Base-by-base conservation (phyloP, 35 echinoderm and acorn worm species). In the Lytechinus pictus region DNA sequence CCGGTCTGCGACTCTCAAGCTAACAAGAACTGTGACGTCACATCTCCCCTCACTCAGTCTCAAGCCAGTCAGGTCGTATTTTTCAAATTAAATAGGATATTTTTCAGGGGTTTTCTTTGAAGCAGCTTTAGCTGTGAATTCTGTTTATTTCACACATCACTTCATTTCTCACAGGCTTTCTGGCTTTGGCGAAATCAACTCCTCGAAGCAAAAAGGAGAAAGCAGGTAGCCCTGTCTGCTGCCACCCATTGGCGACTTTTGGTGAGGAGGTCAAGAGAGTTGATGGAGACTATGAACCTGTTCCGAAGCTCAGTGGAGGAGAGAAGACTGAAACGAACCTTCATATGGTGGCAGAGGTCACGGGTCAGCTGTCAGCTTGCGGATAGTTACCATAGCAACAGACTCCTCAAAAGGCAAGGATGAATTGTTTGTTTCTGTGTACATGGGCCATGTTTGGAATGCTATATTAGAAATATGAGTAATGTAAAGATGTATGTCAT, bases 231-330 rank as follows among this genome's bases (percentile, higher is more conserved):
- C 16, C 29, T 90, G 88, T 52, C 52, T 90, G 88, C 88, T 90
- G 88, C 88, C 88, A 90, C 88, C 88, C 28, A 90, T 4, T 90
- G 88, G 88, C 88, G 88, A 90, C 88, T 52, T 54, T 19, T 90
- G 27, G 88, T 90, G 10, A 90, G 88, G 88, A 90, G 88, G 27
- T 90, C 88, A 90, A 44, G n/a, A 33, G 27, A 90, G 27, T 44
- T 90, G 88, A 54, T 12, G 3, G 88, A 90, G 52, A 54, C 5
- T 44, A 44, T 52, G 28, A 54, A 12, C 16, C 9, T 90, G 10
- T 90, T 90, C 28, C 14, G 2, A 33, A 6, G 10, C 1, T 52
- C 88, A 54, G 0, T 52, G 9, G 88, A 90, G 88, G 52, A 44
- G 52, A 90, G 88, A 52, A 44, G 19, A 33, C 88, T 9, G 0